A percentile compares a stretch with the other conserved stretches of the same genome.
Evolutionary conservation across 2,113 vertebrate genomes (phyloP).

Genomic region (Hipposideros armiger): DNA sequence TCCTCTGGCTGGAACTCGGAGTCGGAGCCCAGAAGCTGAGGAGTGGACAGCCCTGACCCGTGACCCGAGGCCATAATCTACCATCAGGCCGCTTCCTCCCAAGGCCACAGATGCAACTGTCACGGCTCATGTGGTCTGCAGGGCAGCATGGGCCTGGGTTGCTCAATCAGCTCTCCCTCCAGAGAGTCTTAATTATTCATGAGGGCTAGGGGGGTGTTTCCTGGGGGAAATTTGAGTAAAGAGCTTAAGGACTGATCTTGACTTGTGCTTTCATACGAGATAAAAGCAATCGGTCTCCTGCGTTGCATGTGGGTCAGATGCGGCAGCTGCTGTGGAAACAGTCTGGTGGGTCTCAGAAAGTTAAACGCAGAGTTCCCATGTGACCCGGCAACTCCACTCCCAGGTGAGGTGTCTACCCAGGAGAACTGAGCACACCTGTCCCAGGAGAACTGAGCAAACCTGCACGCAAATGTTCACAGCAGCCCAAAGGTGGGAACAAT

Average conservation of each 20-base stretch:
- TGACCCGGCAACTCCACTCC: background rate
- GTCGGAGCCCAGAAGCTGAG: background rate
- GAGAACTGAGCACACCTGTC: background rate
- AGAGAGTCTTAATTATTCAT: background rate
- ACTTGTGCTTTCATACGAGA: background rate
- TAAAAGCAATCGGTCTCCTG: background rate
- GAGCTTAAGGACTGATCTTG: background rate
- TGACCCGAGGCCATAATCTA: background rate
- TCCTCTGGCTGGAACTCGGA: background rate
- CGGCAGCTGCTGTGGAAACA: background rate
- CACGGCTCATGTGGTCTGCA: background rate
- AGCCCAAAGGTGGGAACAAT: too few species aligned
- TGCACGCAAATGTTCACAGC: background rate
- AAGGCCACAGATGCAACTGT: background rate
- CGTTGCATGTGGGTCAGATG: too few species aligned
- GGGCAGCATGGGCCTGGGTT: background rate
- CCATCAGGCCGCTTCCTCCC: slow-evolving; percentile 26
- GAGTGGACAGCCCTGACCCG: too few species aligned
- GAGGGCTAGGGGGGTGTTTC: background rate
- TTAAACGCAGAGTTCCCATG: background rate
- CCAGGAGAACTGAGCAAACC: too few species aligned
- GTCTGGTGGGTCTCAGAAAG: background rate
- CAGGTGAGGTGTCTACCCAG: background rate
- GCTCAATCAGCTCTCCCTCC: background rate
- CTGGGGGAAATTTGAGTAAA: background rate